Percentiles rank a stretch among this genome's conserved stretches.
phyloP scores from a whole-genome alignment of 35 echinoderm and acorn worm species.

The Lytechinus variegatus region DNA sequence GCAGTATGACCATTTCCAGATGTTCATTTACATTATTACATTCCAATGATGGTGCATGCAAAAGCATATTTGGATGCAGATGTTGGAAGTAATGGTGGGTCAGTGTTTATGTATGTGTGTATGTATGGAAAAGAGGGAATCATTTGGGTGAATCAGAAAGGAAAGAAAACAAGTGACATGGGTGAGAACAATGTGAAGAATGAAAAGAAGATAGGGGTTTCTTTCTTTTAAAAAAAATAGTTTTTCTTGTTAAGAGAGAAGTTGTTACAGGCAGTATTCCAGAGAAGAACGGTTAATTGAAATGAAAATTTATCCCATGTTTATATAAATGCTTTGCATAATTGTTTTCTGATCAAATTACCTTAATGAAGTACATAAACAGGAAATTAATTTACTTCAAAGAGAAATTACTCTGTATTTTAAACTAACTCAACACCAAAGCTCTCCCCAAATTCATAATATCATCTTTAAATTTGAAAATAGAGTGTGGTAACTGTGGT shows the following conservation, averaged over 20 bases:
- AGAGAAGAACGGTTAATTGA: background rate
- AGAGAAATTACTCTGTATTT: too few species aligned
- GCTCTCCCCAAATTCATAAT: too few species aligned
- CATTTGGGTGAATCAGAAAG: slow-evolving; percentile 33
- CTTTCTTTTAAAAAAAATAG: background rate
- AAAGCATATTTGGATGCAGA: background rate
- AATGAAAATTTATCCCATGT: background rate
- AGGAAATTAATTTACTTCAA: too few species aligned
- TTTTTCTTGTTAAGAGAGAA: background rate
- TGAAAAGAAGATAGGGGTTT: background rate
- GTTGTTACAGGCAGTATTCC: background rate
- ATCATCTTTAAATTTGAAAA: too few species aligned
- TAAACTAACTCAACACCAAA: too few species aligned
- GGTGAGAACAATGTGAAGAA: slow-evolving; percentile 29
- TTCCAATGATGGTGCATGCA: background rate
- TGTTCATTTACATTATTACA: background rate
- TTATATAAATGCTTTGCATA: background rate
- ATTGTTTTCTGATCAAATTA: too few species aligned
- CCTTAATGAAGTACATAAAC: too few species aligned
- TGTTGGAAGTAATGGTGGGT: background rate
- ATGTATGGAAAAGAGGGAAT: background rate
- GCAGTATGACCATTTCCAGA: background rate
- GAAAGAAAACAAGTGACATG: slow-evolving; percentile 47
- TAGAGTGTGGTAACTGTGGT: too few species aligned
- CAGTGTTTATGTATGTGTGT: background rate